Percentiles rank a stretch among this genome's conserved stretches.
These are phyloP conservation scores for Eumerus sabulonum DNA, from an alignment of 2,888 invertebrate species.

Conservation along the genomic window DNA sequence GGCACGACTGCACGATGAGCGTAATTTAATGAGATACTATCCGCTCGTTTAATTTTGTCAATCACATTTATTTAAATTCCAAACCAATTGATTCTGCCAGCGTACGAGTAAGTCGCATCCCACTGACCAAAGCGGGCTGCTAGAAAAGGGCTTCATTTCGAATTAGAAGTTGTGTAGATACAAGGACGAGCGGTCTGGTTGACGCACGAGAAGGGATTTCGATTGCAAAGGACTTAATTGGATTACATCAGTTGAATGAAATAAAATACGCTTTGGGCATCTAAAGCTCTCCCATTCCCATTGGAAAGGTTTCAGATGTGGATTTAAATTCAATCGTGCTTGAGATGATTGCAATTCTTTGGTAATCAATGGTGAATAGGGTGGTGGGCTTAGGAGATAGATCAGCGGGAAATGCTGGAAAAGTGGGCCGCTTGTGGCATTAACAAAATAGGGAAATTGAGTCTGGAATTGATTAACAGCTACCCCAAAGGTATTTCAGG, in stretches of 20 bases:
- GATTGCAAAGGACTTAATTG: constrained; percentile 58
- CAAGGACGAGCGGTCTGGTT: not conserved
- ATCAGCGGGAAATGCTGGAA: not conserved
- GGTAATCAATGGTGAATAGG: constrained; percentile 12
- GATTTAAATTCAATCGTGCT: constrained; percentile 57
- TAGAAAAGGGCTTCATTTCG: constrained; percentile 34
- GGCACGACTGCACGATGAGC: not conserved
- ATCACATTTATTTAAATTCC: constrained; percentile 59
- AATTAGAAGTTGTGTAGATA: constrained; percentile 26
- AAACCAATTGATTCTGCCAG: constrained; percentile 37
- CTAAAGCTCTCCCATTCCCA: constrained; percentile 11
- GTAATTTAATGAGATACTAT: constrained; percentile 47
- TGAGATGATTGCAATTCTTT: constrained; percentile 52
- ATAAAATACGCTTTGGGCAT: constrained; percentile 53
- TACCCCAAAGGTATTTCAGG: too few species aligned
- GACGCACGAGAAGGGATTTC: constrained; percentile 2
- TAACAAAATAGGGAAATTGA: constrained; percentile 2
- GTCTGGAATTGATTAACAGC: not conserved
- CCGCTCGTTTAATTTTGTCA: constrained; percentile 39
- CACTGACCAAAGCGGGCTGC: constrained; percentile 9
- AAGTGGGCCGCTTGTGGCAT: not conserved
- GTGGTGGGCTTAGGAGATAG: constrained; percentile 1
- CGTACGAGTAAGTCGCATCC: not conserved
- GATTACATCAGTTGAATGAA: constrained; percentile 68
- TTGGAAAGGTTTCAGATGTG: constrained; percentile 39